Evolutionary conservation across 2,113 vertebrate genomes (phyloP).

Genomic region (Cololabis saira): DNA sequence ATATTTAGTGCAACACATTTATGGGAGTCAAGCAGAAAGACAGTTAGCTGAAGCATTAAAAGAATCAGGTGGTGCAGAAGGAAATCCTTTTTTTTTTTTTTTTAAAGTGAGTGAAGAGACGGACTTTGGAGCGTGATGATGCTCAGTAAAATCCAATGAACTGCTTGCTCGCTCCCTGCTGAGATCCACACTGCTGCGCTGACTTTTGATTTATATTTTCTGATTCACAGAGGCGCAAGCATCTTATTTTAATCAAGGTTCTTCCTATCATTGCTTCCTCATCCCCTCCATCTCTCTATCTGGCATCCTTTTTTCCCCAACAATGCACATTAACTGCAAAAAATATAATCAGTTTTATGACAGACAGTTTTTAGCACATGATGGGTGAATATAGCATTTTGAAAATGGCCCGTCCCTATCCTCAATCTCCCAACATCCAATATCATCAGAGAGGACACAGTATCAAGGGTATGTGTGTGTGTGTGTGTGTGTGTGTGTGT

Average conservation of each 20-base stretch:
- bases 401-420: slow-evolving; percentile 69
- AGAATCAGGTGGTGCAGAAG: slow-evolving; percentile 9
- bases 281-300: slow-evolving; percentile 11
- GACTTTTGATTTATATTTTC: slow-evolving; percentile 77
- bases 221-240: slow-evolving; percentile 73
- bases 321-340: slow-evolving; percentile 72
- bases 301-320: slow-evolving; percentile 54
- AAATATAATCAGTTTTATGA: slow-evolving; percentile 76
- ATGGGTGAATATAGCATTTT: slow-evolving; percentile 81
- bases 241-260: slow-evolving; percentile 81
- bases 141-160: slow-evolving; percentile 72
- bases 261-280: slow-evolving; percentile 45
- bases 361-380: slow-evolving; percentile 82
- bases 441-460: slow-evolving; percentile 49
- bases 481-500: too few relatives aligned
- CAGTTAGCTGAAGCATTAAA: slow-evolving; percentile 52
- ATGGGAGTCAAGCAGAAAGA: slow-evolving; percentile 63
- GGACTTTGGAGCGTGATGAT: slow-evolving; percentile 58
- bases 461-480: slow-evolving; percentile 42
- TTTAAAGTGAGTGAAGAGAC: slow-evolving; percentile 26
- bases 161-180: slow-evolving; percentile 72
- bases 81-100: slow-evolving; percentile 24
- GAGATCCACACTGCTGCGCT: slow-evolving; percentile 60
- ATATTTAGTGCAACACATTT: slow-evolving; percentile 57
- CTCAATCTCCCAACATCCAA: slow-evolving; percentile 63